Base-by-base conservation (phyloP, 2,113 vertebrate species). In the Gallinago jamesoni region DNA sequence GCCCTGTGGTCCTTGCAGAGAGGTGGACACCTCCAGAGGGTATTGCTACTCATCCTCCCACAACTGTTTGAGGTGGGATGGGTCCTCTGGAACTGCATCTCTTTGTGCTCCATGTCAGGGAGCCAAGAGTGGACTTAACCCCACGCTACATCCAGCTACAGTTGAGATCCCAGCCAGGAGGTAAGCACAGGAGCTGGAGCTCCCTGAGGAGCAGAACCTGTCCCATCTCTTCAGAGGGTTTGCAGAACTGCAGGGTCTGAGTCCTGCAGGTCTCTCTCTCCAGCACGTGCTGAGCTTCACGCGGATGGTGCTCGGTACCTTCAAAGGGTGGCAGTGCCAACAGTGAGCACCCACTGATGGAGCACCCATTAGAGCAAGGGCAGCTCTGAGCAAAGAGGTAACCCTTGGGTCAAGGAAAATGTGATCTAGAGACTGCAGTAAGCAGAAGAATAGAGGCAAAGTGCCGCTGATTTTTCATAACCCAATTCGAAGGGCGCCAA, bases 401-500 rank as follows among this genome's bases (percentile, higher is more conserved):
- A 45, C 52, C 59, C 80, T 50, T 53, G 96, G 89, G 93, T 94
- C 69, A 52, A 62, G 87, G 94, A 89, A 92, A 95, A 74, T 64
- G 50, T 64, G 67, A 62, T 81, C 83, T 43, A 92, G 87, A 82
- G 83, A 59, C 83, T 3, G 35, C 73, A 94, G 64, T 77, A 81
- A 63, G 75, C 5, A 19, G 78, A 79, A 89, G 73, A 75, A 45
- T 2, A 86, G 56, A 74, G 64, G 48, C 56, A 21, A 90, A 96
- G 73, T 70, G 93, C 81, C 89, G 31, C 77, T 70, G 60, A 11
- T 21, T 78, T 84, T 84, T 70, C 76, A 31, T 10, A 78, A 41
- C 11, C 30, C 5, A 2, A 2, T 59, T 13, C 39, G 28, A 91
- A 81, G 24, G 31, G 19, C 13, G 80, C 76, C 80, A 81, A 18